A percentile compares a stretch with the other conserved stretches of the same genome.
Conservation (phyloP, 2,888 invertebrate species). For the Leptopilina syphax region DNA sequence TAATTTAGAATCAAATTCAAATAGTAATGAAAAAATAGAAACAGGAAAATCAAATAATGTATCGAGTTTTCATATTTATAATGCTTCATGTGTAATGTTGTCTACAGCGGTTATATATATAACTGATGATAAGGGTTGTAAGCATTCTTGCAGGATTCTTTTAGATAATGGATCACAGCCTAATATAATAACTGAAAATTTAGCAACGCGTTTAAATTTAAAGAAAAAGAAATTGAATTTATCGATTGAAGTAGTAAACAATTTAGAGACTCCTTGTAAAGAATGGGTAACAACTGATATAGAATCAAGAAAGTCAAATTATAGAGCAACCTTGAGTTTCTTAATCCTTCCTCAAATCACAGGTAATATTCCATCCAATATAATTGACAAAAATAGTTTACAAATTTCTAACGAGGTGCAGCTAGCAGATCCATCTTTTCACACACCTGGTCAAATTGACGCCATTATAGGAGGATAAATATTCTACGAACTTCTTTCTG, state of each 20-base stretch:
- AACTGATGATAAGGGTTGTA: background rate
- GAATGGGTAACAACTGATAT: background rate
- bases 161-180: too few species aligned
- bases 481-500: background rate
- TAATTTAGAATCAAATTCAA: background rate
- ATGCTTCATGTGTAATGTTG: constrained; percentile 5
- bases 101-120: constrained; percentile 16
- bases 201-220: background rate
- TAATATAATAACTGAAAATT: background rate
- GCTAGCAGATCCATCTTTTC: background rate
- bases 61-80: background rate
- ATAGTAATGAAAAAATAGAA: background rate
- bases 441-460: background rate
- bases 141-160: background rate
- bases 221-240: constrained; percentile 11
- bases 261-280: background rate
- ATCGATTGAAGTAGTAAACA: constrained; percentile 4
- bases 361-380: background rate
- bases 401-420: background rate
- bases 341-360: constrained; percentile 12
- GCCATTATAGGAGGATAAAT: background rate
- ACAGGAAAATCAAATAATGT: background rate
- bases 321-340: background rate
- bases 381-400: background rate
- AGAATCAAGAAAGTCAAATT: background rate